Percentiles rank a stretch among this genome's conserved stretches.
These are phyloP conservation scores for Lepus timidus DNA, from an alignment of 2,113 vertebrate species.

Conservation along the genomic window DNA sequence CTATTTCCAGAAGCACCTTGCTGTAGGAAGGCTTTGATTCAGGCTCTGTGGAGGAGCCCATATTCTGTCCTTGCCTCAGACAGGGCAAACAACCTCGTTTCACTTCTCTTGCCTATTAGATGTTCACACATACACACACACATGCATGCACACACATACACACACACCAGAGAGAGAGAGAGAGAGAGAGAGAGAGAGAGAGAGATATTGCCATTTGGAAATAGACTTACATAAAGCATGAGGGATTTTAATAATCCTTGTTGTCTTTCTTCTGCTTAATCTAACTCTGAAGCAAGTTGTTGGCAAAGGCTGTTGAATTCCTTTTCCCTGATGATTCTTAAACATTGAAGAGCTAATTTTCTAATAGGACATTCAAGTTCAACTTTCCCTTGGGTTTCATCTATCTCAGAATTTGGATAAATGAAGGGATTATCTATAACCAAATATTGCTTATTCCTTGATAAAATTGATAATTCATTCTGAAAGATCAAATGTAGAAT, in stretches of 20 bases:
- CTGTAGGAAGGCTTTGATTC: conserved; percentile 33
- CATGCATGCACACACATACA: neutral
- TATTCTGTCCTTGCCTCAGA: neutral
- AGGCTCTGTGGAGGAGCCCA: neutral
- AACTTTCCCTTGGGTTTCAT: neutral
- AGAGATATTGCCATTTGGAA: conserved; percentile 49
- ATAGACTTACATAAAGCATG: conserved; percentile 34
- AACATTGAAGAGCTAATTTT: conserved; percentile 56
- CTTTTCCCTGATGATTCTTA: neutral
- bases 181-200: neutral
- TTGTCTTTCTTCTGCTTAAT: conserved; percentile 60
- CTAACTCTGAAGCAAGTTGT: conserved; percentile 57
- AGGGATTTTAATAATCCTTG: conserved; percentile 63
- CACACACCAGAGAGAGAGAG: neutral
- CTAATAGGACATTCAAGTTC: conserved; percentile 10
- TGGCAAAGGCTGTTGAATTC: conserved; percentile 13
- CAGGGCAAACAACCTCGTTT: conserved; percentile 3
- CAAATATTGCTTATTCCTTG: conserved; percentile 47
- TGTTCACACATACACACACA: neutral
- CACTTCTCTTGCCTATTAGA: neutral
- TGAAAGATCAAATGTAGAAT: conserved; percentile 26
- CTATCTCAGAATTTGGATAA: conserved; percentile 53
- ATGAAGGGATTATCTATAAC: conserved; percentile 49
- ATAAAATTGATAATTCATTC: conserved; percentile 48
- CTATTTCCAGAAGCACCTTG: neutral